Percentiles rank a stretch among this genome's conserved stretches.
phyloP scores from a whole-genome alignment of 92 coral and sea anemone genomes.

The Epizoanthus rinbou region DNA sequence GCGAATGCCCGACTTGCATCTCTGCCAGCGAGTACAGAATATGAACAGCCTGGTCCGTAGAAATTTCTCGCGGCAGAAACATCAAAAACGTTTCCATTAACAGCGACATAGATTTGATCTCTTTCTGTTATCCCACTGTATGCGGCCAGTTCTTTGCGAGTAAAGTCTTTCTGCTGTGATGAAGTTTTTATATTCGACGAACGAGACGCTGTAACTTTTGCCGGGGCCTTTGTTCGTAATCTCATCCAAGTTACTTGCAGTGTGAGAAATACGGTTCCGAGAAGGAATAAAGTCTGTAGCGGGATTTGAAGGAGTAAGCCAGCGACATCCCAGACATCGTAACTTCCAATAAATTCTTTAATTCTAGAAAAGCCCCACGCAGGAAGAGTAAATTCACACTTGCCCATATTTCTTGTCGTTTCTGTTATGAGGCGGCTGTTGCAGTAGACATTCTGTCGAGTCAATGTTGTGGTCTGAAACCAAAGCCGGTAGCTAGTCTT shows the following conservation, averaged over 20 bases:
- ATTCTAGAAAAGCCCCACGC: conserved; percentile 29
- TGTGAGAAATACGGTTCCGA: conserved; percentile 71
- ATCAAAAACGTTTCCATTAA: conserved; percentile 92
- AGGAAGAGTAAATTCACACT: conserved; percentile 34
- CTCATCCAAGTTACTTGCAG: conserved; percentile 78
- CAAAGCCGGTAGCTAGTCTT: conserved; percentile 36
- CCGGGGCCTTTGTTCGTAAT: conserved; percentile 46
- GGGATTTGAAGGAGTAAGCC: conserved; percentile 65
- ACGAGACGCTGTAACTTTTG: neutral
- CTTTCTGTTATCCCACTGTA: conserved; percentile 63
- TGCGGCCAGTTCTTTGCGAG: conserved; percentile 61
- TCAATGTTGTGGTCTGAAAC: conserved; percentile 36
- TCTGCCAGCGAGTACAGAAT: conserved; percentile 81
- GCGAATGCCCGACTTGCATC: conserved; percentile 99
- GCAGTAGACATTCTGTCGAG: conserved; percentile 27
- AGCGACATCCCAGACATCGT: conserved; percentile 62
- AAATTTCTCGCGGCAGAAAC: conserved; percentile 74
- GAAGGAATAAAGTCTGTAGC: conserved; percentile 61
- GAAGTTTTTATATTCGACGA: neutral
- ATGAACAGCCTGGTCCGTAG: conserved; percentile 77
- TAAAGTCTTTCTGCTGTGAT: conserved; percentile 51
- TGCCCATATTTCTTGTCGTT: conserved; percentile 23
- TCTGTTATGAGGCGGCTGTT: neutral
- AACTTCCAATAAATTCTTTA: conserved; percentile 52
- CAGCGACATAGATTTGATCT: conserved; percentile 77